Base-by-base conservation (phyloP, 2,113 vertebrate species). In the Chlamydotis undulata region DNA sequence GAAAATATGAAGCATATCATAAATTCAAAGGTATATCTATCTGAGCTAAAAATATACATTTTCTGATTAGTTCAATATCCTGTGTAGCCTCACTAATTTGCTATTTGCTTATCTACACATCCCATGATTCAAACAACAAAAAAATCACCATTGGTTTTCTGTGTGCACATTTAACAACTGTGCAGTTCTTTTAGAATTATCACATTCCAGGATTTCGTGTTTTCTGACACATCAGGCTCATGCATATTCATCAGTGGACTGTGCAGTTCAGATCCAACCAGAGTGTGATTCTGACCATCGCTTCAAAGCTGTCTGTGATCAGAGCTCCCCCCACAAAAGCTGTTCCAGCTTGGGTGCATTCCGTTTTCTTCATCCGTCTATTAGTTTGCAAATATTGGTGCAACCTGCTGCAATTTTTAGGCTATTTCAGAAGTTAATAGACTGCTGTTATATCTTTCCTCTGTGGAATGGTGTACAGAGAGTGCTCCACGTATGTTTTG, bases 231-330 rank as follows among this genome's bases (percentile, higher is more conserved):
- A 49, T 91, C 56, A 52, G 50, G 18, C 64, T 78, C 63, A 53
- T 90, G 65, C 25, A 82, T 89, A 87, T 94, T 96, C 70, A 74
- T 94, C 19, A 87, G 49, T 61, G 86, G 81, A 47, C 87, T 61
- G 35, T 73, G 87, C 31, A 73, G 80, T 50, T 92, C 65, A 45
- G 50, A 65, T 87, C 77, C 79, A 79, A 37, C 53, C 17, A 53
- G 57, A 67, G 65, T 12, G 17, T 71, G 43, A 61, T 79, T 89
- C 61, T 73, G 41, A 37, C 47, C 26, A n/a, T 57, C 28, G 29
- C 47, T 82, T 83, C 74, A 83, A 50, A 95, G 65, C 86, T 81
- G 37, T 35, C 67, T 65, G 2, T 35, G 50, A 60, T 82, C 60
- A 74, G 71, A 88, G 6, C 2, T 47, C 56, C 60, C 35, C 50